Evolutionary conservation across 2,797 vertebrate species (phyloP).

Genomic region (Poecilia velifera): DNA sequence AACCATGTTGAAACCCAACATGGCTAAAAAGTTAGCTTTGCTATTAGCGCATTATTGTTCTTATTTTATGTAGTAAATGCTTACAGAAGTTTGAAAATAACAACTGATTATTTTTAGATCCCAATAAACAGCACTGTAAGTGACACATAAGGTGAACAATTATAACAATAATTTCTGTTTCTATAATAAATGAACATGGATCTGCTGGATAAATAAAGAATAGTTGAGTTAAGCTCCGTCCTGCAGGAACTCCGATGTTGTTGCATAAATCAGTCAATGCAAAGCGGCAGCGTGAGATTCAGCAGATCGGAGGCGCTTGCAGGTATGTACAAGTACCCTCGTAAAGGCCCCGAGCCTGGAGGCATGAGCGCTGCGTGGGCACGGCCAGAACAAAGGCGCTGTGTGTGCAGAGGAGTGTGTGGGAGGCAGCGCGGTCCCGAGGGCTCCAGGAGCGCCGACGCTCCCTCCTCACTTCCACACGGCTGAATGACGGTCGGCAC

Average conservation of each 20-base stretch:
- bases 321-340: slow-evolving; percentile 5
- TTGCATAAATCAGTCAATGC: not conserved
- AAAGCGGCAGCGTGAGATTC: not conserved
- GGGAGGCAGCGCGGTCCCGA: slow-evolving; percentile 40
- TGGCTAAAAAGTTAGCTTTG: no score
- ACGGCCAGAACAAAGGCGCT: slow-evolving; percentile 44
- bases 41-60: no score
- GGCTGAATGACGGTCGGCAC: slow-evolving; percentile 24
- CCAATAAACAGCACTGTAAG: not conserved
- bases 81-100: no score
- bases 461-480: slow-evolving; percentile 26
- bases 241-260: not conserved
- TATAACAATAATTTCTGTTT: not conserved
- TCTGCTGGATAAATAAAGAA: not conserved
- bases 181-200: no score
- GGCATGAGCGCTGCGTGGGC: slow-evolving; percentile 50
- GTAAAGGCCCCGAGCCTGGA: slow-evolving; percentile 26
- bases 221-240: not conserved
- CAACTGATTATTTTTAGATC: not conserved
- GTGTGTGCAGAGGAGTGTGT: slow-evolving; percentile 24
- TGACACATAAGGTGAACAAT: not conserved
- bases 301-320: slow-evolving; percentile 1
- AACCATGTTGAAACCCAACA: no score
- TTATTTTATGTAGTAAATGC: no score
- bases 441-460: slow-evolving; percentile 16